Conservation (phyloP, 2,888 invertebrate genomes). For the Leptinotarsa juncta region DNA sequence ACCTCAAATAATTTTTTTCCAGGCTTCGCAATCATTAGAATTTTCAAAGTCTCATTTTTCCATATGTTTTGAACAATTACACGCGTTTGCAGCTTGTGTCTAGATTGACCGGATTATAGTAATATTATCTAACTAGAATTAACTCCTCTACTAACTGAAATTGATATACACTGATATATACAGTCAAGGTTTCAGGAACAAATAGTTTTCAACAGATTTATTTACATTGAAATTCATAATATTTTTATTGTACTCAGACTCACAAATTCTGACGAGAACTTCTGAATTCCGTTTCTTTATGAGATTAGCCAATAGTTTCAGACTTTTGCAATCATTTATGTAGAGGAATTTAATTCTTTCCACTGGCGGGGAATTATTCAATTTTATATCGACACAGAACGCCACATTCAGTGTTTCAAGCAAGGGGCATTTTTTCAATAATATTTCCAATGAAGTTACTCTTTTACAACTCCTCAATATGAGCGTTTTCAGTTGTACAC, state of each 20-base stretch:
- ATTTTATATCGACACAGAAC: constrained; percentile 34
- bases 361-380: constrained; percentile 1
- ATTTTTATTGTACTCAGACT: constrained; percentile 43
- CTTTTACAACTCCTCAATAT: constrained; percentile 40
- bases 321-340: constrained; percentile 34
- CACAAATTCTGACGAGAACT: constrained; percentile 34
- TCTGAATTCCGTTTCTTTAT: constrained; percentile 20
- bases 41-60: too few relatives aligned
- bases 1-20: too few relatives aligned
- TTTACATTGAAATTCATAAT: background rate
- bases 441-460: constrained; percentile 24
- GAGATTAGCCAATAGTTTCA: constrained; percentile 31
- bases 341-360: constrained; percentile 31
- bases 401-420: constrained; percentile 41
- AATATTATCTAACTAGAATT: too few relatives aligned
- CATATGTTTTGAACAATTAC: too few relatives aligned
- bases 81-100: too few relatives aligned
- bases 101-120: too few relatives aligned
- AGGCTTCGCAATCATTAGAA: too few relatives aligned
- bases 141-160: too few relatives aligned
- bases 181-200: too few relatives aligned
- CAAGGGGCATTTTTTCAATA: constrained; percentile 31
- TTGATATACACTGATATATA: too few relatives aligned
- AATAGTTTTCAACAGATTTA: background rate
- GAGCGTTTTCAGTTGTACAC: constrained; percentile 34